Conservation (phyloP, 2,888 invertebrate genomes). For the Athripsodes cinereus region DNA sequence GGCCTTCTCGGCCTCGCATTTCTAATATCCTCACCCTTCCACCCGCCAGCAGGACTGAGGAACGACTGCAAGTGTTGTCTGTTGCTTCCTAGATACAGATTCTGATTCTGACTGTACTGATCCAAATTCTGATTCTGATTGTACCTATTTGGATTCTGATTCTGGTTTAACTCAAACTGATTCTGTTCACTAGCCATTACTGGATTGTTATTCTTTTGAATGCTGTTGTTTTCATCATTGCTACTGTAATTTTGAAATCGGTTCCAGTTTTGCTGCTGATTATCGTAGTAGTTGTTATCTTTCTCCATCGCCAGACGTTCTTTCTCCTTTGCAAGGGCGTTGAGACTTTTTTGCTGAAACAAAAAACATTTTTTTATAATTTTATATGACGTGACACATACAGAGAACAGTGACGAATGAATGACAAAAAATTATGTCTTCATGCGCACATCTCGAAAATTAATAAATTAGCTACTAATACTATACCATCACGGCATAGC, state of each 20-base stretch:
- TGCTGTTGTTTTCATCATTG: too few species aligned
- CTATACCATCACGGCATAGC: too few species aligned
- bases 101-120: conserved; percentile 6
- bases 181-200: too few species aligned
- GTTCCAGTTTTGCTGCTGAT: background rate
- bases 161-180: background rate
- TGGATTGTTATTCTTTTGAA: too few species aligned
- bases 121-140: too few species aligned
- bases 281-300: background rate
- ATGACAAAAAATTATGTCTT: too few species aligned
- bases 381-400: too few species aligned
- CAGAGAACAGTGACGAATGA: too few species aligned
- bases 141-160: background rate
- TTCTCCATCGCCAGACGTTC: background rate
- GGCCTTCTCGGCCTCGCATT: conserved; percentile 29
- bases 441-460: too few species aligned
- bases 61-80: conserved; percentile 10
- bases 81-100: background rate
- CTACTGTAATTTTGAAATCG: too few species aligned
- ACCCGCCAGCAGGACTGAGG: conserved; percentile 23
- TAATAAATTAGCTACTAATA: too few species aligned
- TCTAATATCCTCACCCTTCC: conserved; percentile 32
- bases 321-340: conserved; percentile 8
- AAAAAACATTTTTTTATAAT: too few species aligned
- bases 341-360: conserved; percentile 8